These are phyloP conservation scores for Drosophila bocki DNA, from an alignment of 1,140 invertebrate genomes.

Conservation along the genomic window DNA sequence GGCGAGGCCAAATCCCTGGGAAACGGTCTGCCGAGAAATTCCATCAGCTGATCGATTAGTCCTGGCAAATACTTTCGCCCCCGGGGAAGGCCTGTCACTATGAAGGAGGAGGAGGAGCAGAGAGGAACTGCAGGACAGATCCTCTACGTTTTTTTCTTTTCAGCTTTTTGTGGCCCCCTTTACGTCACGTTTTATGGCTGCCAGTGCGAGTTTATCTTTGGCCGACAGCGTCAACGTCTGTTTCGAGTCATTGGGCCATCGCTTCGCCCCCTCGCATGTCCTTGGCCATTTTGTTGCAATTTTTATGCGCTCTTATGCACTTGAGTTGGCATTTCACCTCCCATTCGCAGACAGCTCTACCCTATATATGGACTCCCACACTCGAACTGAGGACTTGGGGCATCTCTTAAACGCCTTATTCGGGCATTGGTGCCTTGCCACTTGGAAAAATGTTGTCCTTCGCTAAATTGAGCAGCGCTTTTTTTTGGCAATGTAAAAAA, in stretches of 20 bases:
- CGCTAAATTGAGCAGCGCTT: conserved; percentile 62
- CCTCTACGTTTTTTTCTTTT: conserved; percentile 1
- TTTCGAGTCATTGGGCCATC: conserved; percentile 55
- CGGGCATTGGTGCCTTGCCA: conserved; percentile 25
- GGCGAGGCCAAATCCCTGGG: conserved; percentile 20
- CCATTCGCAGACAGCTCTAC: conserved; percentile 12
- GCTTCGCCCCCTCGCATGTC: conserved; percentile 55
- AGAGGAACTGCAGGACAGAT: conserved; percentile 1
- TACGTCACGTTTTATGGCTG: conserved; percentile 72
- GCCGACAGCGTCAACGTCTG: conserved; percentile 67
- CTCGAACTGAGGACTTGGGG: conserved; percentile 50
- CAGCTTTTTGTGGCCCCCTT: neutral
- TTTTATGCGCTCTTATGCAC: conserved; percentile 73
- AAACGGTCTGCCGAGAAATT: conserved; percentile 33
- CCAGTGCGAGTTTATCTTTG: conserved; percentile 71
- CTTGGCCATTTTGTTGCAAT: conserved; percentile 69
- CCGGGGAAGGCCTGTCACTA: conserved; percentile 46
- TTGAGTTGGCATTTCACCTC: conserved; percentile 28
- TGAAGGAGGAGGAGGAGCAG: neutral
- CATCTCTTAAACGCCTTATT: conserved; percentile 48
- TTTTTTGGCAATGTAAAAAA: conserved; percentile 29
- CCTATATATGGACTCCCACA: conserved; percentile 18
- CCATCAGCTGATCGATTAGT: conserved; percentile 74
- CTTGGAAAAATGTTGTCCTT: conserved; percentile 59
- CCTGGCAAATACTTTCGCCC: conserved; percentile 64